phyloP scores from a whole-genome alignment of 2,113 vertebrate species.

The Malurus alboscapulatus region DNA sequence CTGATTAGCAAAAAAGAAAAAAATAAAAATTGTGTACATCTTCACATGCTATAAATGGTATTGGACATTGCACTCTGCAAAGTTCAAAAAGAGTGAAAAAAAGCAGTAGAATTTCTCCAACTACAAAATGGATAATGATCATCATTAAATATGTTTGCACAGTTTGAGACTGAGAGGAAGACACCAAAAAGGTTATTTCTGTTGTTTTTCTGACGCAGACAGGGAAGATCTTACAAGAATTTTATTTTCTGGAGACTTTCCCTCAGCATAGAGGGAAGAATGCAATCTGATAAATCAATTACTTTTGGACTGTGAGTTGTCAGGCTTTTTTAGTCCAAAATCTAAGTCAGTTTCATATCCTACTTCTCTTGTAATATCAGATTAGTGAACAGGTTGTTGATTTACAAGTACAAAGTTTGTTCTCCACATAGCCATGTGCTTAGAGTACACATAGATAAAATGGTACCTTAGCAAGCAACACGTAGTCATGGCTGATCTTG shows the following conservation, averaged over 20 bases:
- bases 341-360: not conserved
- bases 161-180: not conserved
- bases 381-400: not conserved
- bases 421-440: not conserved
- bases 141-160: not conserved
- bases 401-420: not conserved
- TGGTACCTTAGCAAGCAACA: not conserved
- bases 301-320: not conserved
- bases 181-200: not conserved
- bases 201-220: not conserved
- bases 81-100: not conserved
- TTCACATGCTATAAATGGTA: not conserved
- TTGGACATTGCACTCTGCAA: not conserved
- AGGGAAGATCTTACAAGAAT: not conserved
- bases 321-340: not conserved
- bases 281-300: not conserved
- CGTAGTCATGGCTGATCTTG: not conserved
- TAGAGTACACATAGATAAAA: not conserved
- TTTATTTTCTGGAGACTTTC: not conserved
- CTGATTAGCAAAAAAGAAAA: not conserved
- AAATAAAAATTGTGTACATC: not conserved
- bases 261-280: not conserved
- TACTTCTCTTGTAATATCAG: not conserved
- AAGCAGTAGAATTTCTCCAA: not conserved
- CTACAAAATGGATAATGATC: not conserved